Evolutionary conservation across 1,140 invertebrate species (phyloP).

Genomic region (Aphelenchoides fujianensis): DNA sequence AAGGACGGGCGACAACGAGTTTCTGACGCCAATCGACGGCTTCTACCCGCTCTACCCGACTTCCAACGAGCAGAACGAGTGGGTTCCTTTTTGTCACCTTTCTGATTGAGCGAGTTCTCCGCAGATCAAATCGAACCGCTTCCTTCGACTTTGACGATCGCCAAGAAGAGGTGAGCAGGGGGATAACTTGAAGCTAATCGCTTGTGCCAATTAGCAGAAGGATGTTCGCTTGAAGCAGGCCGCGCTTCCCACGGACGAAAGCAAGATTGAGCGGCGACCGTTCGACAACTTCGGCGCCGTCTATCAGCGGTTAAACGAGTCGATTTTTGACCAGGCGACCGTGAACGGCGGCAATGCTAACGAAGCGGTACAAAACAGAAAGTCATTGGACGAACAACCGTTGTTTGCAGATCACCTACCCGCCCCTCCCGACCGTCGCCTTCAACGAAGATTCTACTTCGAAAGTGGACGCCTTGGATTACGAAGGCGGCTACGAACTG

Average conservation of each 20-base stretch:
- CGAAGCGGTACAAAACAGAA: neutral
- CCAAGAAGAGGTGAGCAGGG: neutral
- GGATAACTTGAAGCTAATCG: neutral
- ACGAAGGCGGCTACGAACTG: neutral
- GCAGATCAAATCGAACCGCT: neutral
- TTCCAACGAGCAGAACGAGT: neutral
- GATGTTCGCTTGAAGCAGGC: neutral
- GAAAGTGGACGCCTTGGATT: no score
- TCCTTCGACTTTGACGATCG: neutral
- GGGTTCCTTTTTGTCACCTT: no score
- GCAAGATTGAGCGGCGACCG: neutral
- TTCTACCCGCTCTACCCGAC: neutral
- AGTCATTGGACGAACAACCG: neutral
- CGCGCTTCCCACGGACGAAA: neutral
- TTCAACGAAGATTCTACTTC: slow-evolving; percentile 17
- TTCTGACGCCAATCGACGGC: neutral
- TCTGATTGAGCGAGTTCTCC: no score
- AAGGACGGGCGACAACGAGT: neutral
- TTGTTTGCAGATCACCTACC: slow-evolving; percentile 17
- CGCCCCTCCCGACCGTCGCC: slow-evolving; percentile 6
- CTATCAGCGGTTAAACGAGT: slow-evolving; percentile 13
- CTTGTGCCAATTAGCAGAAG: neutral
- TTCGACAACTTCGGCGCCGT: slow-evolving; percentile 8
- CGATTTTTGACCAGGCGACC: slow-evolving; percentile 14
- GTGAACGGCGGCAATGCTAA: neutral